Evolutionary conservation across 2,888 invertebrate species (phyloP), one percentile per base, ranked within the genome.

Genomic region (Temnothorax ravouxi): DNA sequence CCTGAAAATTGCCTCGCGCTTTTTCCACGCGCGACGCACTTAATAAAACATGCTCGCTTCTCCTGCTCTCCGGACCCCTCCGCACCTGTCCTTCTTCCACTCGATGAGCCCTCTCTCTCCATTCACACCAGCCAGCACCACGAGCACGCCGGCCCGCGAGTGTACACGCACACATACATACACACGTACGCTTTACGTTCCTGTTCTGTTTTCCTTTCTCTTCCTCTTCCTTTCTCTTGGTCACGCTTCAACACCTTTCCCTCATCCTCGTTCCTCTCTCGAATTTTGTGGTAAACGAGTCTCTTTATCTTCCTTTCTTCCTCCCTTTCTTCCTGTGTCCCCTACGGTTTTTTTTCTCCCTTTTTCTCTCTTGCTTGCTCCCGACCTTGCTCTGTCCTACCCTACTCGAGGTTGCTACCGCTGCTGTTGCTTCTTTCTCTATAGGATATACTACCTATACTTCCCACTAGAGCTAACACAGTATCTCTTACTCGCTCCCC

Each of bases 1-100:
- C 93, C 93, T 94, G 94, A 92, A 94, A 94, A 94, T 94, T 94
- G 93, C 93, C 92, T 91, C 89, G 89, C 90, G 91, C 92, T 94
- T 93, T 93, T 93, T 92, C 90, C 92, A 88, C 90, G 91, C 91
- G 91, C 93, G 93, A 93, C 92, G 92, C 93, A 94, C 94, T 94
- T 94, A 94, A 94, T 94, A 94, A 94, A 94, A 94, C 94, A 94
- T 91, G 90, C 92, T 92, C 90, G 90, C 86, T 88, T 86, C 90
- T 86, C 89, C 89, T 88, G 87, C 87, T 88, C 87, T 85, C 77
- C 87, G 88, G 67, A 80, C 86, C 88, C 66, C 86, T 83, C 34
- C 88, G 83, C 84, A 84, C 82, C 81, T 83, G 50, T 88, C 84
- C 71, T 34, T 69, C 77, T 71, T 74, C 84, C 86, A 64, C 84